Percentiles rank a stretch among this genome's conserved stretches.
Evolutionary conservation across 2,888 invertebrate species (phyloP).

Genomic region (Chalcis sispes): DNA sequence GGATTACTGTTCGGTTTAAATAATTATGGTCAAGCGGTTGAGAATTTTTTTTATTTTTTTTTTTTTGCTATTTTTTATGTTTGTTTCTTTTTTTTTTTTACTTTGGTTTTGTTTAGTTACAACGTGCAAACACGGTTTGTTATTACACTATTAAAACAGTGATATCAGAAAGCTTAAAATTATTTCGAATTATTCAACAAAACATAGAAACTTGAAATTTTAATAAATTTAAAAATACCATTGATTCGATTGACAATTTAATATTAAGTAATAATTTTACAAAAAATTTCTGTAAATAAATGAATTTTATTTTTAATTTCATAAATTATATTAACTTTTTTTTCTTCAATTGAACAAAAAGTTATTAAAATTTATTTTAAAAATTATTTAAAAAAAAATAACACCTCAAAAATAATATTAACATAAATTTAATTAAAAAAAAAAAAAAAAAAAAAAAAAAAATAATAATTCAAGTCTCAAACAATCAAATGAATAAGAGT

Average conservation of each 20-base stretch:
- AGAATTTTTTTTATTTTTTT: not conserved
- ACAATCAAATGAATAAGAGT: not conserved
- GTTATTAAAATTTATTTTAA: no score
- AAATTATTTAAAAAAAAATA: no score
- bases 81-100: no score
- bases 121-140: constrained; percentile 1
- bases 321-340: not conserved
- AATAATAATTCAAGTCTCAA: no score
- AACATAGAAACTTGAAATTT: no score
- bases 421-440: not conserved
- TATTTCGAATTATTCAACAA: no score
- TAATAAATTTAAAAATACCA: no score
- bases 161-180: not conserved
- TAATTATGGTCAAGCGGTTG: constrained; percentile 27
- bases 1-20: not conserved
- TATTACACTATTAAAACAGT: not conserved
- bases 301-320: not conserved
- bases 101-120: constrained; percentile 10
- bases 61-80: no score
- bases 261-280: not conserved
- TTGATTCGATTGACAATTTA: no score
- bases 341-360: not conserved
- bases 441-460: no score
- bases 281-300: not conserved
- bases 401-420: not conserved